Evolutionary conservation across 2,113 vertebrate species (phyloP).

Genomic region (Boleophthalmus pectinirostris): DNA sequence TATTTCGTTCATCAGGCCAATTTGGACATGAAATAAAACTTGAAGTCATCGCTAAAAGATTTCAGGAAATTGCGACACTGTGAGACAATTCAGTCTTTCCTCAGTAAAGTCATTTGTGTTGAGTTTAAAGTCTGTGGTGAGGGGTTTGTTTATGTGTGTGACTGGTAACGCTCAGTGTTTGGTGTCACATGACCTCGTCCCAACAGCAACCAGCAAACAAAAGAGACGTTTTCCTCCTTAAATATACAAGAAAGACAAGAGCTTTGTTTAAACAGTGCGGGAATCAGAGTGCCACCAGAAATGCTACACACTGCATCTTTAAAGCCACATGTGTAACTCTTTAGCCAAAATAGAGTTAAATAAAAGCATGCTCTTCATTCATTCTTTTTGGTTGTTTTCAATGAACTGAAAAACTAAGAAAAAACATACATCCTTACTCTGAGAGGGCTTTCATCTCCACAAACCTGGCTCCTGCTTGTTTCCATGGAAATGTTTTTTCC

Average conservation of each 20-base stretch:
- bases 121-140: slow-evolving; percentile 16
- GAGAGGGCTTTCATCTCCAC: no score
- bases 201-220: not conserved
- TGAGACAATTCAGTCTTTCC: slow-evolving; percentile 23
- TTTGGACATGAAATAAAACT: not conserved
- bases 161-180: slow-evolving; percentile 12
- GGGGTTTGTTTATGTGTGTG: slow-evolving; percentile 25
- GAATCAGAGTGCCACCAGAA: no score
- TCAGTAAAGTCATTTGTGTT: slow-evolving; percentile 14
- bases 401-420: no score
- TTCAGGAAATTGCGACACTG: slow-evolving; percentile 43
- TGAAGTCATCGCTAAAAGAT: slow-evolving; percentile 26
- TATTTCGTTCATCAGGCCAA: not conserved
- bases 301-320: no score
- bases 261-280: not conserved
- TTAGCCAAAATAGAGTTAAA: no score
- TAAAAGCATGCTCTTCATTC: no score
- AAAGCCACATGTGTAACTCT: no score
- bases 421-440: no score
- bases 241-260: not conserved
- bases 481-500: no score
- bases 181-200: slow-evolving; percentile 6
- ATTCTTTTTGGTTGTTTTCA: no score
- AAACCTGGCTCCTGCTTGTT: no score
- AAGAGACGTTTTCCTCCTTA: not conserved